Percentiles rank a stretch among this genome's conserved stretches.
Conservation (phyloP, 2,797 vertebrate genomes). For the Rhinichthys osculus region DNA sequence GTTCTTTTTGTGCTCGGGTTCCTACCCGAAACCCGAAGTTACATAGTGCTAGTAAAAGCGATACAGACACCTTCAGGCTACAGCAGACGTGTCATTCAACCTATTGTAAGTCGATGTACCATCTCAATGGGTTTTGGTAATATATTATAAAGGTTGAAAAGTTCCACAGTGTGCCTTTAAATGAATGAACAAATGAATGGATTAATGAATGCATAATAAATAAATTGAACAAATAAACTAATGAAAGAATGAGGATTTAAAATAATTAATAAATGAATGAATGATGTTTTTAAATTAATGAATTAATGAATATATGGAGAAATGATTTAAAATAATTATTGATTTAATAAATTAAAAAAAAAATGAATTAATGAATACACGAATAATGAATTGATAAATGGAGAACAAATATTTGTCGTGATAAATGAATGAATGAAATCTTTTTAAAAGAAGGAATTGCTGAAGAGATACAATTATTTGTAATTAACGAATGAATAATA, state of each 20-base stretch:
- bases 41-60: too few species aligned
- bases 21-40: too few species aligned
- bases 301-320: background rate
- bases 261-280: background rate
- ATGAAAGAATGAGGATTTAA: background rate
- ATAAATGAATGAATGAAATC: background rate
- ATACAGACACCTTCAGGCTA: too few species aligned
- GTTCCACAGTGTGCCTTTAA: too few species aligned
- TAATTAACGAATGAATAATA: background rate
- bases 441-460: too few species aligned
- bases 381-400: background rate
- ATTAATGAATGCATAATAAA: background rate
- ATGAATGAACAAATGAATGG: background rate
- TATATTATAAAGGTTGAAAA: too few species aligned
- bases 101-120: too few species aligned
- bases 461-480: background rate
- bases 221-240: background rate
- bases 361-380: background rate
- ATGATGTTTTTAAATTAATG: background rate
- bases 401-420: background rate
- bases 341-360: background rate
- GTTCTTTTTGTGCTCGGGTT: too few species aligned
- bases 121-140: too few species aligned
- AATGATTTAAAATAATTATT: background rate
- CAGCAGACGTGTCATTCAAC: too few species aligned